Evolutionary conservation across 2,888 invertebrate genomes (phyloP), one percentile per base, ranked within the genome.

Genomic region (Drosophila sordidula): DNA sequence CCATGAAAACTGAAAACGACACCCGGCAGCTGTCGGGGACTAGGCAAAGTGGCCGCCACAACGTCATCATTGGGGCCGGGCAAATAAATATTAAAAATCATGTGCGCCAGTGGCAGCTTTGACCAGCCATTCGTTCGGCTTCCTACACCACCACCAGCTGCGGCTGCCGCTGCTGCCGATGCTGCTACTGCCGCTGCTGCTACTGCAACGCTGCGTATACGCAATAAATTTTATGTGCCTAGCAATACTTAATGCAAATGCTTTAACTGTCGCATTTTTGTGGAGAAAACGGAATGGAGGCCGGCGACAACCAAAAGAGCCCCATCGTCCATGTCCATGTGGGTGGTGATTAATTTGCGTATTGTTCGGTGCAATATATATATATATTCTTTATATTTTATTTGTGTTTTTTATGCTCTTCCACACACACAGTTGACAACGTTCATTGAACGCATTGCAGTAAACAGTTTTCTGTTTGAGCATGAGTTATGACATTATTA

Each of bases 261-360:
- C 59, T 70, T 80, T 64, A 78, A 78, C 65, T 85, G 84, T 88
- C 84, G 80, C 84, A 85, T 85, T 78, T 78, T 85, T 85, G 84
- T 61, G 84, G 84, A 73, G 57, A 80, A 64, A 54, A 58, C 58
- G 70, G 46, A 59, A 72, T 70, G 75, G 38, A 66, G 44, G 42
- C 38, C 63, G 46, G 12, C 11, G 14, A 14, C 38, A 38, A 14
- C n/a, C 38, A 38, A 38, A 41, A 42, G 14, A 11, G 18, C 34
- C 16, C 39, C 25, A 12, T 49, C 25, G 26, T 22, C 18, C 18
- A 29, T 44, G 18, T 41, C 47, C 16, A 55, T 25, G 87, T 82
- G 83, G 83, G 87, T 38, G 87, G 69, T 84, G 83, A 84, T 84
- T 84, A 84, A 84, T 84, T 87, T 78, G 49, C 69, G 68, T 82